Conservation (phyloP, 2,113 vertebrate genomes). For the Athene noctua region DNA sequence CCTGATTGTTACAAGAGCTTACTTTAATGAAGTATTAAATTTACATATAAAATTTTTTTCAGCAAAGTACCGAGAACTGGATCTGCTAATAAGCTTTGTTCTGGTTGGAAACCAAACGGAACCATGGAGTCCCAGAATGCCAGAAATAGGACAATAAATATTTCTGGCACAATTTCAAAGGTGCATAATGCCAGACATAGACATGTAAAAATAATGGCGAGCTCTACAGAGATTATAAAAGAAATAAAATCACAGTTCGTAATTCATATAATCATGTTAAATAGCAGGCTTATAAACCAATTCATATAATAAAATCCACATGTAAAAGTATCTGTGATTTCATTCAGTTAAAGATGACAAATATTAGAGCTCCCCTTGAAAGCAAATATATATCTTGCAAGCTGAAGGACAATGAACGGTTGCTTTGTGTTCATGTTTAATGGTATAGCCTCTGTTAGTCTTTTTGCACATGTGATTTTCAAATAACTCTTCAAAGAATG, state of each 20-base stretch:
- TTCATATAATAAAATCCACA: slow-evolving; percentile 76
- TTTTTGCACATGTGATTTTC: background rate
- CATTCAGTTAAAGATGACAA: slow-evolving; percentile 70
- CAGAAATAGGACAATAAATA: slow-evolving; percentile 79
- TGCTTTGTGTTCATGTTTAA: slow-evolving; percentile 53
- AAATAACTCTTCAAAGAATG: background rate
- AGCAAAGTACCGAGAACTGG: slow-evolving; percentile 48
- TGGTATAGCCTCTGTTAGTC: background rate
- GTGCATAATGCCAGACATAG: slow-evolving; percentile 77
- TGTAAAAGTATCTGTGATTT: slow-evolving; percentile 71
- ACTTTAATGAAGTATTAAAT: slow-evolving; percentile 54
- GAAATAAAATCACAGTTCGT: slow-evolving; percentile 82
- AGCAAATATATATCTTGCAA: slow-evolving; percentile 56
- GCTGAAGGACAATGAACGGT: slow-evolving; percentile 32
- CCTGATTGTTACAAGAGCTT: slow-evolving; percentile 43
- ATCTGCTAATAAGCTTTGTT: slow-evolving; percentile 70
- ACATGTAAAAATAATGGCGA: slow-evolving; percentile 80
- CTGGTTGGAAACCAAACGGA: slow-evolving; percentile 70
- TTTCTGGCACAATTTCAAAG: slow-evolving; percentile 81
- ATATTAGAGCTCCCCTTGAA: slow-evolving; percentile 68
- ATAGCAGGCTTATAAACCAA: slow-evolving; percentile 71
- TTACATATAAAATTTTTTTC: slow-evolving; percentile 61
- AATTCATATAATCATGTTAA: slow-evolving; percentile 80
- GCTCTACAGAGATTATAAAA: slow-evolving; percentile 80
- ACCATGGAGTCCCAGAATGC: slow-evolving; percentile 57